Evolutionary conservation across 2,113 vertebrate genomes (phyloP).

Genomic region (Perca fluviatilis): DNA sequence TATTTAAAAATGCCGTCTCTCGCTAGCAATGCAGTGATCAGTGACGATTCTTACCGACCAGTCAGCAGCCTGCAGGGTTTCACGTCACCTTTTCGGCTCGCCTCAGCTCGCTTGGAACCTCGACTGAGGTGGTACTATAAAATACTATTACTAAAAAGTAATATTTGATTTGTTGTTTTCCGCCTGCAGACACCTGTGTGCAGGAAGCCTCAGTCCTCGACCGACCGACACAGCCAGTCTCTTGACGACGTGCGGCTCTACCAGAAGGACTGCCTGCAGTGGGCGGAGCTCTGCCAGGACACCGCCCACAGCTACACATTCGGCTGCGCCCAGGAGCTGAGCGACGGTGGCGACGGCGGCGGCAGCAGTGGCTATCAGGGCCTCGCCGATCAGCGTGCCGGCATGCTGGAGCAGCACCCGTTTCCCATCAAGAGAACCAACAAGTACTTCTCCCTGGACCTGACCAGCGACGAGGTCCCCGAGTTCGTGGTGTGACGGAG

Average conservation of each 20-base stretch:
- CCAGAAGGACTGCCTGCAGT: constrained; percentile 94
- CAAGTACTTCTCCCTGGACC: constrained; percentile 98
- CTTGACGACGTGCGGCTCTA: constrained; percentile 96
- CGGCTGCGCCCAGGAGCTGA: constrained; percentile 92
- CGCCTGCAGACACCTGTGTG: constrained; percentile 80
- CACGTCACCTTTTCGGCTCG: no score
- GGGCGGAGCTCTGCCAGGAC: constrained; percentile 95
- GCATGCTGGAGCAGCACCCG: constrained; percentile 87
- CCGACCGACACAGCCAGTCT: constrained; percentile 96
- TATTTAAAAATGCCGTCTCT: no score
- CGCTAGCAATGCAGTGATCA: no score
- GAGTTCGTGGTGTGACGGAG: constrained; percentile 95
- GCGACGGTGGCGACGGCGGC: constrained; percentile 75
- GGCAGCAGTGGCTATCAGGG: constrained; percentile 88
- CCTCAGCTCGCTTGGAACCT: no score
- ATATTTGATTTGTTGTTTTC: neutral
- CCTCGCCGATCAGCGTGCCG: constrained; percentile 90
- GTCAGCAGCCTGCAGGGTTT: no score
- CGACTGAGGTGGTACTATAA: no score
- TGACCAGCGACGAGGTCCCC: constrained; percentile 93
- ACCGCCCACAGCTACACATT: constrained; percentile 98
- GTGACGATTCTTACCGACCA: no score
- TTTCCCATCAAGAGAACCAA: constrained; percentile 96
- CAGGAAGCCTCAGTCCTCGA: constrained; percentile 93
- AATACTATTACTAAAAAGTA: no score